These are phyloP conservation scores for Rhombomys opimus DNA, from an alignment of 2,113 vertebrate genomes.

Conservation along the genomic window DNA sequence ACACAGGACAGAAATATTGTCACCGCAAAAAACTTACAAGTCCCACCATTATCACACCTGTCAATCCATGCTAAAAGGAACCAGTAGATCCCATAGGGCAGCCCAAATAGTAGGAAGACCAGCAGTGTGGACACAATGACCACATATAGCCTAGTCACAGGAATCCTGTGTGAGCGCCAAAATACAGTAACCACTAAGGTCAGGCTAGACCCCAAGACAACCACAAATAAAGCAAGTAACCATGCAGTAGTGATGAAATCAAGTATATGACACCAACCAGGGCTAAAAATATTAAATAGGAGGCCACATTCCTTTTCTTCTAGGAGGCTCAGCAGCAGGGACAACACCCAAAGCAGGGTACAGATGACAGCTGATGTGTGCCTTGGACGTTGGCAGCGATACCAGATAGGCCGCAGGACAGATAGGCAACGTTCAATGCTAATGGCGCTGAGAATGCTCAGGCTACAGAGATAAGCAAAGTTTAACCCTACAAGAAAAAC, in stretches of 20 bases:
- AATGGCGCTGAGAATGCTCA: neutral
- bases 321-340: neutral
- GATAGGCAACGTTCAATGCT: neutral
- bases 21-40: neutral
- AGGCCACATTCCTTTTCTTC: neutral
- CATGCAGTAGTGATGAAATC: neutral
- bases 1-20: neutral
- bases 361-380: neutral
- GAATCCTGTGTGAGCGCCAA: neutral
- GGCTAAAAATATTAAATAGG: rapidly evolving
- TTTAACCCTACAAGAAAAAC: rapidly evolving
- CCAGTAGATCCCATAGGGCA: neutral
- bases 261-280: neutral
- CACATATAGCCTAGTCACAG: neutral
- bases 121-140: neutral
- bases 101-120: neutral
- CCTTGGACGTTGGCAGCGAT: neutral
- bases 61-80: neutral
- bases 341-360: neutral
- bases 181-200: neutral
- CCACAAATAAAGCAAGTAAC: neutral
- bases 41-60: rapidly evolving
- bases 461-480: neutral
- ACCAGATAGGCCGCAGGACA: slow-evolving; percentile 4
- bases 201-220: neutral